Percentiles rank a stretch among this genome's conserved stretches.
These are phyloP conservation scores for Beaufortia kweichowensis DNA, from an alignment of 2,113 vertebrate genomes.

Conservation along the genomic window DNA sequence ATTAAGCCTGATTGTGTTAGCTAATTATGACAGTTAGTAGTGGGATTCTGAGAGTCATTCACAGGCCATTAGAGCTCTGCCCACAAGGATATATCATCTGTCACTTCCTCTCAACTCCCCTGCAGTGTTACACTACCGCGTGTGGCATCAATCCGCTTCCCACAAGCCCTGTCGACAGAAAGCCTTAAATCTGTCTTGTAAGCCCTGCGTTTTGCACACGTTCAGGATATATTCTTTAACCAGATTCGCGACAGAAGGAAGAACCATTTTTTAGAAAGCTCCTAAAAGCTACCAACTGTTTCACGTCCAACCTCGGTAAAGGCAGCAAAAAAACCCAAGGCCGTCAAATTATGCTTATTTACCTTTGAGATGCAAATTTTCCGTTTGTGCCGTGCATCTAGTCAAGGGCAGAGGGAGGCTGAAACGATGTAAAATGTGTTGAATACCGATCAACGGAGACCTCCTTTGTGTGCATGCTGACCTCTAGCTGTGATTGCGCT, in stretches of 20 bases:
- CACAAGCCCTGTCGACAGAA: slow-evolving; percentile 4
- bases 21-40: slow-evolving; percentile 25
- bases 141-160: slow-evolving; percentile 3
- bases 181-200: slow-evolving; percentile 16
- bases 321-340: slow-evolving; percentile 18
- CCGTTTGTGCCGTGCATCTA: slow-evolving; percentile 9
- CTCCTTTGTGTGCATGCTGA: slow-evolving; percentile 46
- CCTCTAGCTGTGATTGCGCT: slow-evolving; percentile 42
- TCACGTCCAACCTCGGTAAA: slow-evolving; percentile 11
- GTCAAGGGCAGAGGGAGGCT: slow-evolving; percentile 51
- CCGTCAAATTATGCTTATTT: slow-evolving; percentile 44
- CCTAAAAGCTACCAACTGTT: slow-evolving; percentile 2
- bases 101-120: slow-evolving; percentile 8
- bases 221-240: slow-evolving; percentile 2
- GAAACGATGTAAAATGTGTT: slow-evolving; percentile 47
- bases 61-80: slow-evolving; percentile 30
- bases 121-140: not conserved
- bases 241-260: not conserved
- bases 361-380: slow-evolving; percentile 40
- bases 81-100: slow-evolving; percentile 8
- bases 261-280: not conserved
- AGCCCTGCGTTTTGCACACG: not conserved
- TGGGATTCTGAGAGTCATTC: slow-evolving; percentile 15
- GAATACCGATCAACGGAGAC: slow-evolving; percentile 52
- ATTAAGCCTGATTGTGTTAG: not conserved